Evolutionary conservation across 2,888 invertebrate species (phyloP).

Genomic region (Heliconius ethilla): DNA sequence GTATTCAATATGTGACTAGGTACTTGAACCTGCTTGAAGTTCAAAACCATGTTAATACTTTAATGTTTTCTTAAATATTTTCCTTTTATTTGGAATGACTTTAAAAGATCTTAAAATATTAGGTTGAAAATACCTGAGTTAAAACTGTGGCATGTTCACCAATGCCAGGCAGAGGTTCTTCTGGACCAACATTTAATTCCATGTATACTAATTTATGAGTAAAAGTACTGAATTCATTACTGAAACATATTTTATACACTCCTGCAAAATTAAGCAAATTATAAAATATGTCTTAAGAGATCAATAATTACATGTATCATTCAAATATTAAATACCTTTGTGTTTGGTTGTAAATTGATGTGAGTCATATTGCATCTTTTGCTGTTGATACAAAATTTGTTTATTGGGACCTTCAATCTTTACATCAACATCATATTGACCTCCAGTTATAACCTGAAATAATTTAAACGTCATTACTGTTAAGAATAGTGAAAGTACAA

Average conservation of each 20-base stretch:
- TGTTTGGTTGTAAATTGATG: conserved; percentile 90
- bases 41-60: not conserved
- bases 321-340: conserved; percentile 59
- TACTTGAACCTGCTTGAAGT: not conserved
- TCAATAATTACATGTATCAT: not conserved
- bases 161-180: conserved; percentile 90
- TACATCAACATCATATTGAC: conserved; percentile 99
- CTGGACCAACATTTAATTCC: conserved; percentile 98
- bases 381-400: conserved; percentile 93
- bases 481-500: conserved; percentile 6
- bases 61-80: no score
- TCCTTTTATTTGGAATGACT: no score
- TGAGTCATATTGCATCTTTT: conserved; percentile 97
- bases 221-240: conserved; percentile 99
- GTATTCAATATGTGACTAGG: not conserved
- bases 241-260: conserved; percentile 95
- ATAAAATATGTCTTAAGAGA: not conserved
- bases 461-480: conserved; percentile 35
- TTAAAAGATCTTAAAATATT: not conserved
- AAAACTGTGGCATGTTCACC: conserved; percentile 95
- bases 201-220: conserved; percentile 99
- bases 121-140: conserved; percentile 86
- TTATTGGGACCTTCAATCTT: conserved; percentile 93
- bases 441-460: conserved; percentile 97
- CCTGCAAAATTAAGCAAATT: conserved; percentile 76